Evolutionary conservation across 2,797 vertebrate species (phyloP).

Genomic region (Lagorchestes hirsutus): DNA sequence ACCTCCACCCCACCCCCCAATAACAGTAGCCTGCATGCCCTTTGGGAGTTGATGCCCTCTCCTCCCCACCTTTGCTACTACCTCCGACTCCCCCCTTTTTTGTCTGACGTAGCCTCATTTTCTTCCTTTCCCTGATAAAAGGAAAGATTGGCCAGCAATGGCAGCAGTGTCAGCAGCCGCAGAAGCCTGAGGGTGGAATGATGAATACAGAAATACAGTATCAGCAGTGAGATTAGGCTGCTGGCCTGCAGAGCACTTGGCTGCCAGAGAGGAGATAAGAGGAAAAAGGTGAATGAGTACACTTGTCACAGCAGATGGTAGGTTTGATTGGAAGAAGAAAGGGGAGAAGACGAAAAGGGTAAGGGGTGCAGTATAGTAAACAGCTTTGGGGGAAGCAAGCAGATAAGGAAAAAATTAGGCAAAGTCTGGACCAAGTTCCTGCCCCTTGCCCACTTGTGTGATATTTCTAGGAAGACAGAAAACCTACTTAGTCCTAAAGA

Average conservation of each 20-base stretch:
- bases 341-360: neutral
- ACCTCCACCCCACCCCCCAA: neutral
- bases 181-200: slow-evolving; percentile 73
- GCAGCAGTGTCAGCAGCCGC: neutral
- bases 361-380: neutral
- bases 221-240: slow-evolving; percentile 84
- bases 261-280: slow-evolving; percentile 91
- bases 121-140: slow-evolving; percentile 66
- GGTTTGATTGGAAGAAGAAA: slow-evolving; percentile 85
- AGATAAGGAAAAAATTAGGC: neutral
- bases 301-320: slow-evolving; percentile 90
- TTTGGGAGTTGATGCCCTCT: slow-evolving; percentile 44
- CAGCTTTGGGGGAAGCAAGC: neutral
- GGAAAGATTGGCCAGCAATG: slow-evolving; percentile 34
- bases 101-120: slow-evolving; percentile 29
- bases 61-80: neutral
- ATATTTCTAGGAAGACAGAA: neutral
- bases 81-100: slow-evolving; percentile 36
- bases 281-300: slow-evolving; percentile 91
- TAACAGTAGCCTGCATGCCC: slow-evolving; percentile 3
- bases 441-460: slow-evolving; percentile 32
- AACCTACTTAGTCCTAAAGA: neutral
- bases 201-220: slow-evolving; percentile 83
- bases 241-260: slow-evolving; percentile 84
- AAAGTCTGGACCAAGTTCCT: neutral